These are phyloP conservation scores for Diachasmimorpha longicaudata DNA, from an alignment of 1,140 invertebrate species.

Conservation along the genomic window DNA sequence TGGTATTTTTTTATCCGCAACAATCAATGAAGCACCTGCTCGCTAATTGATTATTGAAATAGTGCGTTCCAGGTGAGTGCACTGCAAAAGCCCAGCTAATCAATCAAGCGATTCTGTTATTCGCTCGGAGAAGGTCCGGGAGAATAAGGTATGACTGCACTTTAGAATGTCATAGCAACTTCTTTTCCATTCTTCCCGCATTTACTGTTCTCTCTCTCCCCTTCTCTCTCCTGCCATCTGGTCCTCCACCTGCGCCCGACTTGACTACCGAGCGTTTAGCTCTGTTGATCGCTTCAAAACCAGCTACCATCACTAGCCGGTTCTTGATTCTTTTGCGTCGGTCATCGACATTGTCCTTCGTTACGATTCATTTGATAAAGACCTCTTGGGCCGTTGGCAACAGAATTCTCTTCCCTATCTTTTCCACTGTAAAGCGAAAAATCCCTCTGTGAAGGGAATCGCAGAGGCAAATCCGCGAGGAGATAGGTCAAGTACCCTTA, in stretches of 20 bases:
- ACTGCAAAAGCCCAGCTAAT: no score
- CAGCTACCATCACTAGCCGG: background rate
- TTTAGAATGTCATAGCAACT: no score
- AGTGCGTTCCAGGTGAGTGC: no score
- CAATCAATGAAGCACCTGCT: background rate
- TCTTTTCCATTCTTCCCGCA: no score
- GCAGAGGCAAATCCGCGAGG: background rate
- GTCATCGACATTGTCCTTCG: background rate
- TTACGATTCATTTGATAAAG: background rate
- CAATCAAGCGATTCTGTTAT: no score
- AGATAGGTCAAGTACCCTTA: background rate
- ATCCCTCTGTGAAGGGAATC: background rate
- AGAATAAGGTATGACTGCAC: no score
- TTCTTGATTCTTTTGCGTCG: background rate
- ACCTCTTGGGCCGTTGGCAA: background rate
- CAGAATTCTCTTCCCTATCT: background rate
- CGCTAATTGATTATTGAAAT: no score
- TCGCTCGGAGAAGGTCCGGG: no score
- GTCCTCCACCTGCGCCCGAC: background rate
- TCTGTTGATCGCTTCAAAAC: background rate
- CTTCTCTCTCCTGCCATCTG: background rate
- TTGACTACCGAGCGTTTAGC: background rate
- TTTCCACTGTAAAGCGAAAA: background rate
- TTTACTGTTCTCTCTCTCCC: background rate
- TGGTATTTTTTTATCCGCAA: constrained; percentile 31